Evolutionary conservation across 2,888 invertebrate species (phyloP), one percentile per base, ranked within the genome.

Genomic region (Agapostemon virescens): DNA sequence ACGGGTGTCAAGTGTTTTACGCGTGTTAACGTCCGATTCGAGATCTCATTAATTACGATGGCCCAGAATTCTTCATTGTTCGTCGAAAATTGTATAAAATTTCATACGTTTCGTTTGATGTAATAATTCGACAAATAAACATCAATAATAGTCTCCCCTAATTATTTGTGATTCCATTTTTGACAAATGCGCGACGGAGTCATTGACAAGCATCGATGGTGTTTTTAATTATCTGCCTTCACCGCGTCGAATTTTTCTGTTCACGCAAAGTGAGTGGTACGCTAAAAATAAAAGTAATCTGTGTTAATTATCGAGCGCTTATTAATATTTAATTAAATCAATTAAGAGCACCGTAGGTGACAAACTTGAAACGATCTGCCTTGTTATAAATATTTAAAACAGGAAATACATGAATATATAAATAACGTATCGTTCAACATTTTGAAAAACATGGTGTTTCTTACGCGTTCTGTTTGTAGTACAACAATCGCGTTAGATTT

Each of bases 1-100:
- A 61, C 67, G 33, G 42, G 63, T 71, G 63, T 78, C 79, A 79
- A 78, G 58, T 78, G 79, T 68, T 61, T 42, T 17, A 58, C 67
- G 45, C 70, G 49, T 26, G 67, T 49, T 55, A 69, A 70, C 78
- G 17, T 15, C 20, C 38, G 45, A 49, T 70, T 67, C 58, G 15
- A 30, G 78, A 70, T 79, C 64, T 70, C 26, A 70, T 79, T 67
- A 69, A 66, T n/a, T 36, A 33, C 23, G 23, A n/a, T 20, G 36
- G 9, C 23, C 26, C 52, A 7, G 23, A 69, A 69, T 52, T 52
- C 49, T 17, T 11, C 11, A 36, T 49, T 36, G 23, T 36, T 36
- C 36, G 52, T 36, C 36, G 15, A 20, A 38, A 20, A 61, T 33
- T 33, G 17, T 11, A 33, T 33, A 20, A 61, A 61, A 20, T 30